These are phyloP conservation scores for Idaea straminata DNA, from an alignment of 2,888 invertebrate species.

Conservation along the genomic window DNA sequence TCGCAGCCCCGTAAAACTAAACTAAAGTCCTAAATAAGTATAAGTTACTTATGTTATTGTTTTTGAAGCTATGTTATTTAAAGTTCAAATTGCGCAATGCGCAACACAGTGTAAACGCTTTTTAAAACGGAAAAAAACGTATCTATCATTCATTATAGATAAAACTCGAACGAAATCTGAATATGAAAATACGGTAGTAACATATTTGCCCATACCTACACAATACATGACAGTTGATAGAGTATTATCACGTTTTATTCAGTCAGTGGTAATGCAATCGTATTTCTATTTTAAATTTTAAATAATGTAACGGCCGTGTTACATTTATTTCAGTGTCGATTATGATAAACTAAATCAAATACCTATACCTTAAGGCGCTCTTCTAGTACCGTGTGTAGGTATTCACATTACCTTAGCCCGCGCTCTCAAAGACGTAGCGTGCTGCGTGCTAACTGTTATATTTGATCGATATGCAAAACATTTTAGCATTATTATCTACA, in stretches of 20 bases:
- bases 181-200: slow-evolving; percentile 52
- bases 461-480: no score
- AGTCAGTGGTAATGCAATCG: slow-evolving; percentile 52
- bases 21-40: no score
- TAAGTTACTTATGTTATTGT: no score
- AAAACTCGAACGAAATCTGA: slow-evolving; percentile 45
- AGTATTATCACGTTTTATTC: slow-evolving; percentile 37
- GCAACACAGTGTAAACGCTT: slow-evolving; percentile 18
- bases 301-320: slow-evolving; percentile 60
- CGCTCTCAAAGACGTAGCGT: no score
- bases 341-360: not conserved
- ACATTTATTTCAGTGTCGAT: slow-evolving; percentile 57
- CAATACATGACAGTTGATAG: slow-evolving; percentile 56
- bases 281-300: slow-evolving; percentile 65
- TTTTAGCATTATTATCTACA: no score
- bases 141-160: slow-evolving; percentile 19
- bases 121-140: slow-evolving; percentile 24
- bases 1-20: no score
- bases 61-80: no score
- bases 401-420: no score
- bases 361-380: no score
- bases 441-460: no score
- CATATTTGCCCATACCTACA: slow-evolving; percentile 28
- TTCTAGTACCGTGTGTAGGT: no score
- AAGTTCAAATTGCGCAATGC: slow-evolving; percentile 1